Base-by-base conservation (phyloP, 2,888 invertebrate genomes). In the Proisotoma minuta region DNA sequence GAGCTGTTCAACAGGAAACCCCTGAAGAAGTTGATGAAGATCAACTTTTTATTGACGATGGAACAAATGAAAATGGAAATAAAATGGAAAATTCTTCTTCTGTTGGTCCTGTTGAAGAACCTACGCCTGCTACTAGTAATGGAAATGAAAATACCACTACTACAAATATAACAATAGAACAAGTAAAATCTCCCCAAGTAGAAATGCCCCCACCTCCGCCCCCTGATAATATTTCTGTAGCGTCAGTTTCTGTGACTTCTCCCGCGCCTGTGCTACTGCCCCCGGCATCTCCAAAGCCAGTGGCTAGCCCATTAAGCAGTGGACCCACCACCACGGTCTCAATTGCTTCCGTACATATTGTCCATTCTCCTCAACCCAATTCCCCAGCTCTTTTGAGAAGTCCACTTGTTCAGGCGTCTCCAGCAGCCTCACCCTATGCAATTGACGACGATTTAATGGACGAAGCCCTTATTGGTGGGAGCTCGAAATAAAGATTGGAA, bases 371-470 rank as follows among this genome's bases (percentile, higher is more conserved):
- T 0, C 85, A 86, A 51, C 85, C 87, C 0, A 79, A 75, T 52
- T 74, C 75, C 5, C 68, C 69, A n/a, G 60, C 65, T 50, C 71
- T 74, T 23, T 65, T 74, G 3, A 63, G 74, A 29, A 75, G 75
- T 57, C 75, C 75, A 20, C 79, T 83, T 47, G 84, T 84, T 53
- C 84, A 86, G 3, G 85, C 86, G 72, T 75, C 76, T 26, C 75
- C 76, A 60, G 88, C 89, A 4, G 62, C 62, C 15, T 77, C 78
- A 1, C 88, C 89, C 20, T 87, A 88, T 74, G 87, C 89, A 73
- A 89, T 91, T 50, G 92, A 92, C 76, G 92, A 93, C 77, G 92
- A 92, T 75, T 84, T 91, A 22, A 91, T 91, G 88, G 91, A 92
- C 77, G 91, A 90, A 77, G 90, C 90, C 4, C 79, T 91, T 53